These are phyloP conservation scores for Stictonetta naevosa DNA, from an alignment of 2,113 vertebrate genomes.

Conservation along the genomic window DNA sequence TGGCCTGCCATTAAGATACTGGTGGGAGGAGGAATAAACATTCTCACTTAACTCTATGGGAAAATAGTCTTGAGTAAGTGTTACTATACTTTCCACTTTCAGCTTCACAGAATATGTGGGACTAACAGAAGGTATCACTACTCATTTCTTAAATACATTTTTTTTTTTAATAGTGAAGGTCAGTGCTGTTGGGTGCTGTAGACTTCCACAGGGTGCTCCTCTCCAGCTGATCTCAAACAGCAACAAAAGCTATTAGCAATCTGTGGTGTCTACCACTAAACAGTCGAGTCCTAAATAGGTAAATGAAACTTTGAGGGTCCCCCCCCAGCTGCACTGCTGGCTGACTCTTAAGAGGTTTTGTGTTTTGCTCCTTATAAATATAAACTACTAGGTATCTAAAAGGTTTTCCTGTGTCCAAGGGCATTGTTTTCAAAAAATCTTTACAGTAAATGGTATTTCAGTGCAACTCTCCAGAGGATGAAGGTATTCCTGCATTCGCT, in stretches of 20 bases:
- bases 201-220: background rate
- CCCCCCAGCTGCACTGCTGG: background rate
- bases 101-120: background rate
- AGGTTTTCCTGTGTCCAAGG: background rate
- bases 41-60: background rate
- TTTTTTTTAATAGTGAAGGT: background rate
- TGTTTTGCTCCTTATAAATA: background rate
- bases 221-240: background rate
- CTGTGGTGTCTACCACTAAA: background rate
- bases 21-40: background rate
- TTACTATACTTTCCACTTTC: background rate
- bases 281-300: background rate
- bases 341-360: background rate
- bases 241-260: background rate
- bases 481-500: background rate
- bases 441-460: background rate
- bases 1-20: background rate
- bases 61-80: background rate
- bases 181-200: background rate
- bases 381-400: background rate
- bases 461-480: background rate
- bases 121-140: background rate
- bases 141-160: background rate
- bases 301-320: background rate
- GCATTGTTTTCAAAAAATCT: background rate